Base-by-base conservation (phyloP, 2,113 vertebrate genomes). In the Gymnorhina tibicen region DNA sequence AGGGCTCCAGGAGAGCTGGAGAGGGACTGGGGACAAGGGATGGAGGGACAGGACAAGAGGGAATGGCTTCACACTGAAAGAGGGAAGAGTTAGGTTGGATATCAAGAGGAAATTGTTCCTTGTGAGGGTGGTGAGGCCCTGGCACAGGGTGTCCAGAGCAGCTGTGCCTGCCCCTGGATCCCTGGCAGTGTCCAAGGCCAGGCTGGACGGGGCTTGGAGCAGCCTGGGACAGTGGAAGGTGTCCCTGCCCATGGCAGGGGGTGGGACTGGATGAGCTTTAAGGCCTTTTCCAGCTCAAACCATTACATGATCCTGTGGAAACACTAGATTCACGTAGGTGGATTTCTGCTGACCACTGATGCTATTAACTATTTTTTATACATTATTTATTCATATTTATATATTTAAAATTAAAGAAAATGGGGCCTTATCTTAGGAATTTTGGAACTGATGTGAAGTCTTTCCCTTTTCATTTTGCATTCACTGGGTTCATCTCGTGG, bases 201-300 rank as follows among this genome's bases (percentile, higher is more conserved):
- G 12, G 32, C 0, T 66, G 86, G 76, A 50, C 46, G 30, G 14
- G 21, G 14, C 26, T 80, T 16, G 14, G 41, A 58, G 32, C 21
- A 33, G 3, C n/a, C 58, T 37, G 58, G 58, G n/a, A 37, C 2
- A 37, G 7, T 17, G 58, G n/a, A 2, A 75, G 6, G 3, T 42
- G 42, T 24, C 23, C 42, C 70, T 56, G 22, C 7, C 30, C 74
- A 16, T 16, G 44, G 33, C 35, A 7, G 12, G 10, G 7, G 6
- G 7, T 41, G n/a, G 20, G 3, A 79, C 10, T 0, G 8, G 7
- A 11, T 0, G 1, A 10, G 27, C 3, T 24, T 37, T 19, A 18
- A 49, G 30, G 42, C 6, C 28, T 37, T 33, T 78, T 33, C 28
- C 42, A 19, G 6, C 42, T 16, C 50, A 66, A 42, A 13, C 10